These are phyloP conservation scores for Limnothrissa miodon DNA, from an alignment of 2,113 vertebrate species.

Conservation along the genomic window DNA sequence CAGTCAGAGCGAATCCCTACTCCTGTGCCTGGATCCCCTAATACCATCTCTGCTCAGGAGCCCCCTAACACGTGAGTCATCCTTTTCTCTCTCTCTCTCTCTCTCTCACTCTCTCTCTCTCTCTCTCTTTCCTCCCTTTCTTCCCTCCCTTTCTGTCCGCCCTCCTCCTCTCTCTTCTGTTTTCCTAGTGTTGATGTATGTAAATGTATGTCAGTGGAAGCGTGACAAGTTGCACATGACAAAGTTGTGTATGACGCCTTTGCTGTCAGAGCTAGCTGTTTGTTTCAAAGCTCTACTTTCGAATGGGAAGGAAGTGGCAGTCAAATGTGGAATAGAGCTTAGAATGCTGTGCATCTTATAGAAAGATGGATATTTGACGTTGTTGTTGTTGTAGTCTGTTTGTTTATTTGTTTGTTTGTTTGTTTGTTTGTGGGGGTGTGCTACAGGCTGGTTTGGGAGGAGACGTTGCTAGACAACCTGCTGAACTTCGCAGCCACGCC, in stretches of 20 bases:
- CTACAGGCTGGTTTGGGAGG: conserved; percentile 84
- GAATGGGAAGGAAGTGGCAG: background rate
- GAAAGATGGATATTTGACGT: background rate
- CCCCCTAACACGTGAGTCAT: conserved; percentile 74
- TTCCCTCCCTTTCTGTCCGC: conserved; percentile 16
- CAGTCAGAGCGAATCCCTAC: conserved; percentile 80
- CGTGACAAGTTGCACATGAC: no score
- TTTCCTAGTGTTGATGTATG: no score
- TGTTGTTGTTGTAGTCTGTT: background rate
- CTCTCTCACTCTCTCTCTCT: background rate
- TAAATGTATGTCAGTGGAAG: no score
- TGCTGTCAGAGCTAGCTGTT: no score
- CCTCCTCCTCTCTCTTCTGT: background rate
- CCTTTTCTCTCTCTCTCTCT: background rate
- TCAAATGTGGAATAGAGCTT: background rate
- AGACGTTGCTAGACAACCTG: conserved; percentile 88
- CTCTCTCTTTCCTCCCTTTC: background rate
- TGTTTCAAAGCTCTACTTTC: background rate
- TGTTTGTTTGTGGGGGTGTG: background rate
- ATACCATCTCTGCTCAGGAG: conserved; percentile 62
- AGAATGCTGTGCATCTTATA: background rate
- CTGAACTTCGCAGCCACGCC: conserved; percentile 89
- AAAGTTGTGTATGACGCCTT: no score
- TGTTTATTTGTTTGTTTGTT: background rate
- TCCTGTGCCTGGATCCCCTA: conserved; percentile 69